phyloP scores from a whole-genome alignment of 2,113 vertebrate genomes.

The Oncorhynchus clarkii region DNA sequence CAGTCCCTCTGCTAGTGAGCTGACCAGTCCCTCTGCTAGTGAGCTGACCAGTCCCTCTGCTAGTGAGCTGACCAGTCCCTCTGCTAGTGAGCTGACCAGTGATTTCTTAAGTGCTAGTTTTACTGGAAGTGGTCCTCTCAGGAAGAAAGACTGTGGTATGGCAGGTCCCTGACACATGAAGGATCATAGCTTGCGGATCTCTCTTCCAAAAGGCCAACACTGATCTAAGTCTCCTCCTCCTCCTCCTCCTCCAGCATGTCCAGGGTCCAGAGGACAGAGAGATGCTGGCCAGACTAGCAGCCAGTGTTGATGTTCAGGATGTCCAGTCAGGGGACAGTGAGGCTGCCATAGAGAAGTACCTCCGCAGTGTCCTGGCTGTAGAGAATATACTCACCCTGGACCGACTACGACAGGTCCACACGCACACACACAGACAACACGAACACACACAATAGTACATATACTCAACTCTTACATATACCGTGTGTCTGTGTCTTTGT shows the following conservation, averaged over 20 bases:
- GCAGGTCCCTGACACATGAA: no score
- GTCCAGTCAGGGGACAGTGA: slow-evolving; percentile 84
- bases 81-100: no score
- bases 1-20: no score
- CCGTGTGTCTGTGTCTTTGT: neutral
- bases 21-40: no score
- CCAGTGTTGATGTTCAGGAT: slow-evolving; percentile 77
- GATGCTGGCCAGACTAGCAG: slow-evolving; percentile 86
- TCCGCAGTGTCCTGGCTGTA: slow-evolving; percentile 88
- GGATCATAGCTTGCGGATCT: no score
- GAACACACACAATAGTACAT: neutral
- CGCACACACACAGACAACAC: slow-evolving; percentile 2
- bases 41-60: no score
- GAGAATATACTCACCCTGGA: slow-evolving; percentile 95
- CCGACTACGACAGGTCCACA: slow-evolving; percentile 86
- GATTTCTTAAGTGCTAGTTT: no score
- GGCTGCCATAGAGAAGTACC: slow-evolving; percentile 90
- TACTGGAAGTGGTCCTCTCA: no score
- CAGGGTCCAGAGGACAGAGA: slow-evolving; percentile 94
- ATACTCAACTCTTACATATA: neutral
- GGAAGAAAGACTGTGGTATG: no score
- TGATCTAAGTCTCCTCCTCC: neutral
- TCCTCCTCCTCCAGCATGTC: slow-evolving; percentile 76
- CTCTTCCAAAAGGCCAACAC: no score
- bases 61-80: no score